These are phyloP conservation scores for Pseudotriccus pelzelni DNA, from an alignment of 2,797 vertebrate genomes.

Conservation along the genomic window DNA sequence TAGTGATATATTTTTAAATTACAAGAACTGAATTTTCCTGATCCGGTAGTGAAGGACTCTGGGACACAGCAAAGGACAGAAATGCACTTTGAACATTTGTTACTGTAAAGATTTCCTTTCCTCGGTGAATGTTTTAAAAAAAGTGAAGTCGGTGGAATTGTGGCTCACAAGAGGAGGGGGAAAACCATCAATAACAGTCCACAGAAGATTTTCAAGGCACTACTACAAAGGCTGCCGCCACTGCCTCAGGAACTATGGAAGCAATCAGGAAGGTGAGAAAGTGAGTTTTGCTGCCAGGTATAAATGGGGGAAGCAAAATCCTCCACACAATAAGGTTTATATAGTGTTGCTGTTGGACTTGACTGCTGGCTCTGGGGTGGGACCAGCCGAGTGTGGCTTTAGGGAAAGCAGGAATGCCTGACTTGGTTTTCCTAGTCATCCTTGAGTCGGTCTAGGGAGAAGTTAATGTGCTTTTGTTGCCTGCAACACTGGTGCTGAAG, in stretches of 20 bases:
- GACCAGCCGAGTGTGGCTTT: neutral
- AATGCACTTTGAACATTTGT: neutral
- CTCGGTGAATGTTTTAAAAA: neutral
- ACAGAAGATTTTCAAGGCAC: neutral
- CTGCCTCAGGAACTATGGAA: neutral
- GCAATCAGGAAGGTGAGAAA: neutral
- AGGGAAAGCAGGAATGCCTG: neutral
- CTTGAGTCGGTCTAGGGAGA: neutral
- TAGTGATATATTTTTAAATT: constrained; percentile 38
- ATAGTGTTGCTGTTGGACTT: neutral
- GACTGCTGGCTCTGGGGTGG: neutral
- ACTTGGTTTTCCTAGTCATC: neutral
- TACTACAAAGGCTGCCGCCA: neutral
- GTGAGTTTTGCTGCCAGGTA: neutral
- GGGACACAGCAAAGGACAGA: neutral
- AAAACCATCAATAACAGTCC: neutral
- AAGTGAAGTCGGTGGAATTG: neutral
- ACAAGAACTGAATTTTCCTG: neutral
- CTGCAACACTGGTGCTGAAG: neutral
- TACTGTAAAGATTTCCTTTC: constrained; percentile 27
- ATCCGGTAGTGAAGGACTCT: neutral
- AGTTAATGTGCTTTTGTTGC: neutral
- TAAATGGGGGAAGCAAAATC: neutral
- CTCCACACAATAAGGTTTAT: neutral
- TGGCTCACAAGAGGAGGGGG: neutral